Evolutionary conservation across 2,888 invertebrate species (phyloP), one percentile per base, ranked within the genome.

Genomic region (Synergus umbraculus): DNA sequence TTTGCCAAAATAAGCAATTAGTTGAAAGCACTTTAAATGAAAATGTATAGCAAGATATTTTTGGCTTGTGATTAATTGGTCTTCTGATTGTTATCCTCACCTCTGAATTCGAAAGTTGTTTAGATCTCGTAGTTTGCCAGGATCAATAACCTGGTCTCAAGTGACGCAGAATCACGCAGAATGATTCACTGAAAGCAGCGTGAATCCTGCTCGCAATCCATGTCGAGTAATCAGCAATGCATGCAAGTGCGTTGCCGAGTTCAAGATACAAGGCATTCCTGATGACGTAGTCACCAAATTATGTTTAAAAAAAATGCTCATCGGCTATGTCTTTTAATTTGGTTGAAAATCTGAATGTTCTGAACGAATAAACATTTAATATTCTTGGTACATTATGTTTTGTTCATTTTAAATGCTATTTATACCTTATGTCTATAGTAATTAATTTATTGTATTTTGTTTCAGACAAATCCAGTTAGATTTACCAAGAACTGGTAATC

Each of bases 91-190:
- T 10, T 15, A 22, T 49, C 29, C 29, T 54, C 54, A 54, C 54
- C 54, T 54, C 2, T 3, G n/a, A n/a, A 73, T 73, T 54, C 15
- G 9, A 73, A 73, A 54, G 37, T 73, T 49, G 29, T 49, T 69
- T 46, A 29, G 37, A 37, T 49, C 29, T 60, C 54, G 9, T 54
- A 13, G n/a, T 15, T 29, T 15, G 46, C 10, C 29, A 54, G 37
- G 73, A 73, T 54, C 73, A 54, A 73, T 73, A 73, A 73, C 73
- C 73, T 73, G 49, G n/a, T 54, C 73, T 37, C 29, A 29, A 9
- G 15, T 73, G 54, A 73, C 54, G 49, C 29, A 29, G 29, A 29
- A 29, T 29, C 29, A 29, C 65, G 41, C 49, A 73, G n/a, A 37
- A 73, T 73, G 73, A 73, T 73, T 73, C 73, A 73, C 37, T 37